Percentiles rank a stretch among this genome's conserved stretches.
Conservation (phyloP, 2,888 invertebrate genomes). For the Dioctria rufipes region DNA sequence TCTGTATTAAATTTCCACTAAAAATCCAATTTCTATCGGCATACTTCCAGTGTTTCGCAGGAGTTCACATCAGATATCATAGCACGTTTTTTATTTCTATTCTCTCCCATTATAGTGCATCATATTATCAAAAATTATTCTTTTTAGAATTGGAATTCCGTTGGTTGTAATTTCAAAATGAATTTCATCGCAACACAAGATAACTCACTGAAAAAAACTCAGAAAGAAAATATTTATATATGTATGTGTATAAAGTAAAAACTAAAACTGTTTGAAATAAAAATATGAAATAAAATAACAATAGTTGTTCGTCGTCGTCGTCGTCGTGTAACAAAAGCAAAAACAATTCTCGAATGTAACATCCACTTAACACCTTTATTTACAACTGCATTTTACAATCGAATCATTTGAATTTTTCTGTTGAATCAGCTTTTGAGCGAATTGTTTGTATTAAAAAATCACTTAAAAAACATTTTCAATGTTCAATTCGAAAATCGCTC, state of each 20-base stretch:
- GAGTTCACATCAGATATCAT: no score
- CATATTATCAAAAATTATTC: no score
- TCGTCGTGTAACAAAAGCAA: constrained; percentile 24
- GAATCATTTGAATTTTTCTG: constrained; percentile 30
- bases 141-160: no score
- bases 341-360: constrained; percentile 44
- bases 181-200: background rate
- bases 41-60: no score
- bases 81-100: no score
- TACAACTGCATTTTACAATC: constrained; percentile 50
- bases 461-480: constrained; percentile 44
- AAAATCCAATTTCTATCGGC: no score
- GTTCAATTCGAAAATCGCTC: constrained; percentile 45
- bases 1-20: no score
- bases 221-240: background rate
- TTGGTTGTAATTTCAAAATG: no score
- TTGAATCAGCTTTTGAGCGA: constrained; percentile 36
- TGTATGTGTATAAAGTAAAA: background rate
- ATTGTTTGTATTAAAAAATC: constrained; percentile 19
- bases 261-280: no score
- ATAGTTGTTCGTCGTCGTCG: background rate
- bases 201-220: background rate
- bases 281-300: background rate
- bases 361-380: constrained; percentile 52
- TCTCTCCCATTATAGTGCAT: no score